Conservation (phyloP, 2,888 invertebrate species). For the Ophion costatus region DNA sequence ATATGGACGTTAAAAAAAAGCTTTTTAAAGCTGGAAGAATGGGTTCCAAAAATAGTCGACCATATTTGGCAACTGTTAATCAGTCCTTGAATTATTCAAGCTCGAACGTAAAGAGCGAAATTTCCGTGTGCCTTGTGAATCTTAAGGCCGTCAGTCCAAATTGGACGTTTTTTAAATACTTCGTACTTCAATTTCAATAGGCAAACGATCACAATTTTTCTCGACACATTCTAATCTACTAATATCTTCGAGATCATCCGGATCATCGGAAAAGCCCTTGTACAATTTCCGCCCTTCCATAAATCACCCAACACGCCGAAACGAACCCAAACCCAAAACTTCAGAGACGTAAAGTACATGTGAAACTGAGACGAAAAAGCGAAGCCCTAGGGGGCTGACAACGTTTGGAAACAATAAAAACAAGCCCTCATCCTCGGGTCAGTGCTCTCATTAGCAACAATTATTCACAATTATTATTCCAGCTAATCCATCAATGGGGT, state of each 20-base stretch:
- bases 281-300: neutral
- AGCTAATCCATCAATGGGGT: neutral
- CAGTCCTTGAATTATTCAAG: no score
- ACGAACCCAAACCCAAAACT: neutral
- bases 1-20: no score
- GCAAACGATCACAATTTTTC: no score
- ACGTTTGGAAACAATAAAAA: neutral
- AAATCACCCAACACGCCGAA: neutral
- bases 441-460: neutral
- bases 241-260: neutral
- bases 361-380: neutral
- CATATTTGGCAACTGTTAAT: no score
- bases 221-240: no score
- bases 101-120: no score
- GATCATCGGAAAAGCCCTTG: neutral
- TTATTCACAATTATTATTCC: constrained; percentile 39
- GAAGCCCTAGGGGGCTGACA: neutral
- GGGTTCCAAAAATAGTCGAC: no score
- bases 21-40: no score
- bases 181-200: no score
- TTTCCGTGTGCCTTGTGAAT: no score
- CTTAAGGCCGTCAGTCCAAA: no score
- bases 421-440: neutral
- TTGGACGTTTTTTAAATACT: no score
- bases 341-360: neutral